Conservation (phyloP, 2,888 invertebrate species). For the Perizoma flavofasciatum region DNA sequence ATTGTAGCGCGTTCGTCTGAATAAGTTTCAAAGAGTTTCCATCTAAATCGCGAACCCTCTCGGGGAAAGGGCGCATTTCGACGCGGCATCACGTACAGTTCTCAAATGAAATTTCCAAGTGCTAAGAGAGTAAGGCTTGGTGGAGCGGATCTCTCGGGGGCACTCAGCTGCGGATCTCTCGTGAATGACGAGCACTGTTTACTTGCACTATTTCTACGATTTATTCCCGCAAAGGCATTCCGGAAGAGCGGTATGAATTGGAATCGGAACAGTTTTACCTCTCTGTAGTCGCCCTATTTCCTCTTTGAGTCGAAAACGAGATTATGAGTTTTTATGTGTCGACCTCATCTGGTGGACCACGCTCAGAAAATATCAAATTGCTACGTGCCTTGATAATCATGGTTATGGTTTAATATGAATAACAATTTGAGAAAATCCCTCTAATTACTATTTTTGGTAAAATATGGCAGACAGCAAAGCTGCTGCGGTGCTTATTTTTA, state of each 20-base stretch:
- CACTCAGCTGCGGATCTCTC: slow-evolving; percentile 47
- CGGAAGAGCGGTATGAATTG: slow-evolving; percentile 43
- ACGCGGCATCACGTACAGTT: slow-evolving; percentile 71
- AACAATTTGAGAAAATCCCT: slow-evolving; percentile 39
- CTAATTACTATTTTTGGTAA: slow-evolving; percentile 50
- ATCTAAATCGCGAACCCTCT: slow-evolving; percentile 62
- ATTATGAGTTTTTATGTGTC: slow-evolving; percentile 5
- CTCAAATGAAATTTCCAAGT: slow-evolving; percentile 77
- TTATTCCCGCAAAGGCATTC: slow-evolving; percentile 43
- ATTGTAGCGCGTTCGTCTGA: slow-evolving; percentile 61
- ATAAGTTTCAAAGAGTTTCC: slow-evolving; percentile 65
- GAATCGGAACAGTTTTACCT: slow-evolving; percentile 41
- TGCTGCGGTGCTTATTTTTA: slow-evolving; percentile 63
- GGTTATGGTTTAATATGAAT: slow-evolving; percentile 17
- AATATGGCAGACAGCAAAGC: slow-evolving; percentile 43
- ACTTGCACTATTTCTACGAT: slow-evolving; percentile 53
- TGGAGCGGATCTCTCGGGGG: slow-evolving; percentile 49
- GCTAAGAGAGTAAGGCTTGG: slow-evolving; percentile 58
- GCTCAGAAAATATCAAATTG: slow-evolving; percentile 11
- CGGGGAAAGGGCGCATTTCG: slow-evolving; percentile 67
- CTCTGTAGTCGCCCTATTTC: slow-evolving; percentile 24
- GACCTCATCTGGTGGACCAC: slow-evolving; percentile 3
- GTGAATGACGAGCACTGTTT: slow-evolving; percentile 55
- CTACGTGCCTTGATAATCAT: slow-evolving; percentile 4
- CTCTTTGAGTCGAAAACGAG: slow-evolving; percentile 8